phyloP scores from a whole-genome alignment of 2,888 invertebrate species.

The Sesamia inferens region DNA sequence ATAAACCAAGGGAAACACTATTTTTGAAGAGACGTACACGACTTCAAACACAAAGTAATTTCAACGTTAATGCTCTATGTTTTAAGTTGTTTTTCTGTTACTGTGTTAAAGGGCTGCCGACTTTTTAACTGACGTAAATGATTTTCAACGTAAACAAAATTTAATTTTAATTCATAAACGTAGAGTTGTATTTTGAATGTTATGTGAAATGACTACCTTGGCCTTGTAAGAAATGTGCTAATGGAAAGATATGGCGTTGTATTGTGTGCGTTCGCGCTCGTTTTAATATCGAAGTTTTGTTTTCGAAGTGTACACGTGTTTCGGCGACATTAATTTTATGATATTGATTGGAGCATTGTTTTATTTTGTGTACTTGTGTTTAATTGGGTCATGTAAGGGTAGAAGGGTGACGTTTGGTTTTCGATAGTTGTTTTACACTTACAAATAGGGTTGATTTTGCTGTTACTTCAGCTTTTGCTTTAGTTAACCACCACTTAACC shows the following conservation, averaged over 20 bases:
- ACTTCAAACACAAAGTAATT: slow-evolving; percentile 1
- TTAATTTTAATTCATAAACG: not conserved
- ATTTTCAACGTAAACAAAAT: not conserved
- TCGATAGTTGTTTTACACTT: not conserved
- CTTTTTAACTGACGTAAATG: slow-evolving; percentile 11
- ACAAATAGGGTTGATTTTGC: not conserved
- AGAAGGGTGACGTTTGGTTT: not conserved
- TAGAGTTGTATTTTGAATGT: slow-evolving; percentile 9
- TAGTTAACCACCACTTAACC: not conserved
- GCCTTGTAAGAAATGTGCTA: slow-evolving; percentile 34
- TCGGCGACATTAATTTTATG: slow-evolving; percentile 5
- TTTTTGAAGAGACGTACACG: slow-evolving; percentile 35
- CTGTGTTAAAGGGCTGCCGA: slow-evolving; percentile 11
- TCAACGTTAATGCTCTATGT: accelerated
- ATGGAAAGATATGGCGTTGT: slow-evolving; percentile 51
- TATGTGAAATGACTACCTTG: slow-evolving; percentile 8
- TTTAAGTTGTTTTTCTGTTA: slow-evolving; percentile 7
- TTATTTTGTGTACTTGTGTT: not conserved
- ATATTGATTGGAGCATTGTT: slow-evolving; percentile 21
- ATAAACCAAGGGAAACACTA: slow-evolving; percentile 47
- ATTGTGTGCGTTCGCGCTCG: slow-evolving; percentile 37
- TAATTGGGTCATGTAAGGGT: not conserved
- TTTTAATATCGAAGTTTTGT: slow-evolving; percentile 25
- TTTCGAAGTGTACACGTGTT: slow-evolving; percentile 18
- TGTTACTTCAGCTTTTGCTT: too few relatives aligned